phyloP scores from a whole-genome alignment of 2,113 vertebrate genomes.

The Pavo muticus region DNA sequence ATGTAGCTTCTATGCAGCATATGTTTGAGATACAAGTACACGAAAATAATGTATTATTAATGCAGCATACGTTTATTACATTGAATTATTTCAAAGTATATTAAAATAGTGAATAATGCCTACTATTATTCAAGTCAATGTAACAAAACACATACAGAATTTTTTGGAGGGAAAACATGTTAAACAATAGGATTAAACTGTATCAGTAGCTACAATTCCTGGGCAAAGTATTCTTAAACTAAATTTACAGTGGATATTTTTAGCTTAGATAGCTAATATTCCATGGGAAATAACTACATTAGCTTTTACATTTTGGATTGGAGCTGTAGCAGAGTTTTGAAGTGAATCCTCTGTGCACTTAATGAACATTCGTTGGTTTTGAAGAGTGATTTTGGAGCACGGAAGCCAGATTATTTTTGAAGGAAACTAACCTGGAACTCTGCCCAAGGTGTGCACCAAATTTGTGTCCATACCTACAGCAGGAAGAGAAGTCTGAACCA shows the following conservation, averaged over 20 bases:
- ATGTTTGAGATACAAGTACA: neutral
- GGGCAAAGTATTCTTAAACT: neutral
- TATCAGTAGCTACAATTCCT: neutral
- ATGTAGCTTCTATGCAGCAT: neutral
- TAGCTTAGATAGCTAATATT: neutral
- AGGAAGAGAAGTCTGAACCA: neutral
- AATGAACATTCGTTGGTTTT: neutral
- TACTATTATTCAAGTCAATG: neutral
- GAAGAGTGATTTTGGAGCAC: neutral
- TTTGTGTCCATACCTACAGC: neutral
- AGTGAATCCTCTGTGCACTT: neutral
- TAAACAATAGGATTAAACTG: neutral
- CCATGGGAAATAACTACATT: neutral
- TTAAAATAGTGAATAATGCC: neutral
- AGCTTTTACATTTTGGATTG: neutral
- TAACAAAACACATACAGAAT: neutral
- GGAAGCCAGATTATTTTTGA: neutral
- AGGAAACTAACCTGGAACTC: neutral
- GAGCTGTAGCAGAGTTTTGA: neutral
- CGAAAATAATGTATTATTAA: neutral
- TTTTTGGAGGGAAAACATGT: neutral
- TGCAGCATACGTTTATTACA: neutral
- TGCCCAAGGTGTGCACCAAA: accelerated
- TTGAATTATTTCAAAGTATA: neutral
- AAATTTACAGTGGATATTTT: neutral